A percentile compares a stretch with the other conserved stretches of the same genome.
Conservation (phyloP, 1,140 invertebrate genomes). For the Drosophila rhopaloa region DNA sequence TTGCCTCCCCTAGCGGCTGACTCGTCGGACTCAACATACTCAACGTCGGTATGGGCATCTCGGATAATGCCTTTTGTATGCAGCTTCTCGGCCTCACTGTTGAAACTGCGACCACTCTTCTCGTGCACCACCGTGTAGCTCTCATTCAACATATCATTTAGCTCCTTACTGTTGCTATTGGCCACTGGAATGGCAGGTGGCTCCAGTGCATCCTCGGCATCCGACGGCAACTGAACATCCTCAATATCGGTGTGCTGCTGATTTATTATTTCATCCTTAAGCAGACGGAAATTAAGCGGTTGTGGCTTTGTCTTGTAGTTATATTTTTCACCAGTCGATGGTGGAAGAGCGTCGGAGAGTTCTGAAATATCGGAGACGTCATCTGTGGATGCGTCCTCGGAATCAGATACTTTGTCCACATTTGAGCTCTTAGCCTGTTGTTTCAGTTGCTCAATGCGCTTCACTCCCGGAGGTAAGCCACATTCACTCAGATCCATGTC, state of each 20-base stretch:
- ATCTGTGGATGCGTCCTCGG: constrained; percentile 73
- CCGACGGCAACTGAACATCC: constrained; percentile 85
- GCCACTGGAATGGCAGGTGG: constrained; percentile 36
- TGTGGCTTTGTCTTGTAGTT: constrained; percentile 42
- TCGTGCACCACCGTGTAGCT: constrained; percentile 85
- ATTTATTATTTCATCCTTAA: constrained; percentile 58
- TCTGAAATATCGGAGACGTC: constrained; percentile 63
- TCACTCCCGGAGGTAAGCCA: constrained; percentile 61
- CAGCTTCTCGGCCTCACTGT: constrained; percentile 84
- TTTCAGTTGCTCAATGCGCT: constrained; percentile 70
- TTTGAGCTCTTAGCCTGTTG: constrained; percentile 35
- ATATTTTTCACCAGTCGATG: constrained; percentile 18
- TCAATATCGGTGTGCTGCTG: constrained; percentile 85
- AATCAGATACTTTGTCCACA: constrained; percentile 50
- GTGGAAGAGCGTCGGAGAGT: constrained; percentile 38
- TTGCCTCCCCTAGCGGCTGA: constrained; percentile 75
- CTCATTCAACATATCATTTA: constrained; percentile 84
- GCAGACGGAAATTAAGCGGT: constrained; percentile 52
- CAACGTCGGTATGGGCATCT: constrained; percentile 85
- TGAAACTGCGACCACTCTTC: constrained; percentile 80
- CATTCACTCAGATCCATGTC: constrained; percentile 86
- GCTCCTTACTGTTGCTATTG: constrained; percentile 65
- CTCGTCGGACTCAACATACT: constrained; percentile 85
- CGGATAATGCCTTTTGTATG: constrained; percentile 85
- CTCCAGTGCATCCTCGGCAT: constrained; percentile 84